Percentiles rank a stretch among this genome's conserved stretches.
Conservation (phyloP, 2,888 invertebrate species). For the Sarcophaga subvicina region DNA sequence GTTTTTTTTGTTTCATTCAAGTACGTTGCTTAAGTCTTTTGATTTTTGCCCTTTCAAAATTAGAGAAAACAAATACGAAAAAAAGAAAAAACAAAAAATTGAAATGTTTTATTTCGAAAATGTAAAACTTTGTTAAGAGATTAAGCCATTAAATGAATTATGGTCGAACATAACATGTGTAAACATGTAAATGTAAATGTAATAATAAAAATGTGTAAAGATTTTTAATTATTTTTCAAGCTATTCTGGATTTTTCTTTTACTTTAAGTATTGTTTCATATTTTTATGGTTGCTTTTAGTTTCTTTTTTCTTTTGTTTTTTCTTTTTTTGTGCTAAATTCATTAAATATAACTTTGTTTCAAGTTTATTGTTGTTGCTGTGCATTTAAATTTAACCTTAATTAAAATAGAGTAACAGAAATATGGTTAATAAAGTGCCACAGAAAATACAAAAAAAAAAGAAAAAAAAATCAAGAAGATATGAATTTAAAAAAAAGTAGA, state of each 20-base stretch:
- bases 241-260: background rate
- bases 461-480: background rate
- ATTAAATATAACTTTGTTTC: slow-evolving; percentile 3
- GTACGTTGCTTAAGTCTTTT: slow-evolving; percentile 65
- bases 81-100: background rate
- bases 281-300: background rate
- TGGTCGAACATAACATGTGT: slow-evolving; percentile 5
- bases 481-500: background rate
- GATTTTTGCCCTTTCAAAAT: slow-evolving; percentile 27
- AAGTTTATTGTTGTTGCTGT: slow-evolving; percentile 12
- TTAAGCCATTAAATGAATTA: too few species aligned
- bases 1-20: slow-evolving; percentile 44
- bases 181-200: slow-evolving; percentile 7
- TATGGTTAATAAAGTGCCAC: slow-evolving; percentile 24
- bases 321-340: background rate
- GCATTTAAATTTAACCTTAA: slow-evolving; percentile 36
- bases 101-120: slow-evolving; percentile 7
- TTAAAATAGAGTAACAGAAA: slow-evolving; percentile 9
- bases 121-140: too few species aligned
- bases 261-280: slow-evolving; percentile 25
- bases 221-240: background rate
- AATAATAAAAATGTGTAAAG: too few species aligned
- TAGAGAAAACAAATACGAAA: background rate
- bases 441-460: slow-evolving; percentile 6
- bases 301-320: slow-evolving; percentile 11